Base-by-base conservation (phyloP, 2,888 invertebrate genomes). In the Amitus sp. region DNA sequence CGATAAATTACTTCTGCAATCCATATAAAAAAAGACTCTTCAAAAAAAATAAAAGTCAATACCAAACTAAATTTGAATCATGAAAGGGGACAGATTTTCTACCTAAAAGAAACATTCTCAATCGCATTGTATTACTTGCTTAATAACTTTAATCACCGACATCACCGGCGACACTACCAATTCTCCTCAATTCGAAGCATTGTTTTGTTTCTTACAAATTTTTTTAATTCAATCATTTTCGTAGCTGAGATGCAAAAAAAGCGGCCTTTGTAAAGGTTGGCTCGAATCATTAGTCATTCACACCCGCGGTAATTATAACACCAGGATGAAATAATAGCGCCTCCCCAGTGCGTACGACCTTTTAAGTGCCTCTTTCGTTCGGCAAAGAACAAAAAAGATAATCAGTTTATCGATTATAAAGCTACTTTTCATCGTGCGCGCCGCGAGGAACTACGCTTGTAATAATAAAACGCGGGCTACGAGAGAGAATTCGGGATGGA, bases 291-390 rank as follows among this genome's bases (percentile, higher is more conserved):
- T 64, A 64, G 64, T 64, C 64, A 64, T 64, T 60, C 60, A 60
- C 64, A 64, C 64, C 60, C 64, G 64, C 64, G 64, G 57, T 60
- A 64, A 64, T 64, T 64, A 64, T 60, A 64, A 64, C 64, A 64
- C 57, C 57, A 52, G 60, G 48, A 60, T 57, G 54, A 60, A 64
- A 64, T 64, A 64, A 64, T 64, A 48, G 57, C 53, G 60, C 64
- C 57, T 64, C 64, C 64, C 60, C 34, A 51, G 60, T 57, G 64
- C 57, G 60, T 57, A 64, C 53, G 56, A 57, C 57, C 57, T 61
- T 54, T 60, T 65, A 61, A 65, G 65, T 65, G 65, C 57, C 58
- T 57, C 51, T 39, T 19, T 54, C 30, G 54, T 47, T 60, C 52
- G 48, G 34, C 46, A 20, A 34, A 55, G 40, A 49, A 48, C 52